Percentiles rank a stretch among this genome's conserved stretches.
Evolutionary conservation across 2,113 vertebrate species (phyloP).

Genomic region (Fregetta grallaria): DNA sequence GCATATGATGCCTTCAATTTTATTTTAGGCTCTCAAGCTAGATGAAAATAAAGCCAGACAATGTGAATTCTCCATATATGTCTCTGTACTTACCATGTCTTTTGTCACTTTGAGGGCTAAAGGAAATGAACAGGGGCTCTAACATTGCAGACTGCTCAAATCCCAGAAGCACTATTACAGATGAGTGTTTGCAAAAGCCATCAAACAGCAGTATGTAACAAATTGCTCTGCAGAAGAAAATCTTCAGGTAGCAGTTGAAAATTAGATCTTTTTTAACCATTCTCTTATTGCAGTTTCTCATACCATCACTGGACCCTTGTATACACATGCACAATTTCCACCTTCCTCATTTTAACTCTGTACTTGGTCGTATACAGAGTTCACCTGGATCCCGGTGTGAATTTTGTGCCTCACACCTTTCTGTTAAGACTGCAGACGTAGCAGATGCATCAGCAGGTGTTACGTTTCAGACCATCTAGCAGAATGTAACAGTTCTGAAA

Average conservation of each 20-base stretch:
- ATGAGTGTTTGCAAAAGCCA: not conserved
- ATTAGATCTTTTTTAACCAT: not conserved
- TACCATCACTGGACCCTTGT: not conserved
- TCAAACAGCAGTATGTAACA: not conserved
- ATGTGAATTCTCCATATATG: not conserved
- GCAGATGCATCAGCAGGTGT: not conserved
- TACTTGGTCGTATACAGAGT: not conserved
- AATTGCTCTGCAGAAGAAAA: not conserved
- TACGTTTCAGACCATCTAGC: not conserved
- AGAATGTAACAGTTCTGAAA: not conserved
- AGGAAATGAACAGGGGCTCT: not conserved
- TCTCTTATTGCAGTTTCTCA: not conserved
- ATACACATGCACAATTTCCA: not conserved
- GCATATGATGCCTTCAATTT: not conserved
- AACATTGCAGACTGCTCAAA: not conserved
- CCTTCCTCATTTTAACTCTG: not conserved
- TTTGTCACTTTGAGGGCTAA: not conserved
- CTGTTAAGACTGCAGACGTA: not conserved
- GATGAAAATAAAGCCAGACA: not conserved
- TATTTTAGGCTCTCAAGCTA: not conserved
- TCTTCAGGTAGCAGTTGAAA: not conserved
- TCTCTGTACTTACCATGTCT: not conserved
- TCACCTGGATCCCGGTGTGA: not conserved
- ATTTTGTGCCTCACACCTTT: not conserved
- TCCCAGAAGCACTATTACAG: not conserved